These are phyloP conservation scores for Aeoliscus strigatus DNA, from an alignment of 2,797 vertebrate species.

Conservation along the genomic window DNA sequence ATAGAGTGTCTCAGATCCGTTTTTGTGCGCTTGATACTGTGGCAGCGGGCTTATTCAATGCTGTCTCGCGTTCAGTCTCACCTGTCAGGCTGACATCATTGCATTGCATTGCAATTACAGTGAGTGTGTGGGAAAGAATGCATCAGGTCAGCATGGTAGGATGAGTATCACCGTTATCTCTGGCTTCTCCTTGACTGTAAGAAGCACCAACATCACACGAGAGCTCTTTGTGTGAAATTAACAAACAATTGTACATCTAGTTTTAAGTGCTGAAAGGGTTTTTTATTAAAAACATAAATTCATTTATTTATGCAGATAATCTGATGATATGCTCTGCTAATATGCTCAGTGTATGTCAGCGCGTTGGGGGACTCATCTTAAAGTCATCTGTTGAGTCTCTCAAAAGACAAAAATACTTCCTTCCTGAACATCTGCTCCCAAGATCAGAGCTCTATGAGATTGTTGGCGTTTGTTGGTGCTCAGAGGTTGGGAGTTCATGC, in stretches of 20 bases:
- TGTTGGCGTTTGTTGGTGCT: constrained; percentile 65
- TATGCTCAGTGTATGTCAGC: constrained; percentile 18
- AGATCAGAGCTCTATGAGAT: constrained; percentile 65
- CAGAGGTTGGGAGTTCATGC: constrained; percentile 56
- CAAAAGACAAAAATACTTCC: constrained; percentile 49
- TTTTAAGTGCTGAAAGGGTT: too few species aligned
- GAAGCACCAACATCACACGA: not conserved
- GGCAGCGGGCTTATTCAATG: constrained; percentile 70
- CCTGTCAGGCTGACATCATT: constrained; percentile 73
- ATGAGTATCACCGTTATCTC: constrained; percentile 33
- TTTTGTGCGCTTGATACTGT: constrained; percentile 66
- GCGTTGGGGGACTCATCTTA: constrained; percentile 32
- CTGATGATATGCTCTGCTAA: too few species aligned
- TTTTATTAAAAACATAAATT: too few species aligned
- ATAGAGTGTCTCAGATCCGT: constrained; percentile 73
- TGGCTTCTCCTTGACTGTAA: constrained; percentile 27
- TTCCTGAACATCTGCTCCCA: constrained; percentile 77
- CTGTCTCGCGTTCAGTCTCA: constrained; percentile 68
- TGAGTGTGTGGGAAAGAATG: constrained; percentile 61
- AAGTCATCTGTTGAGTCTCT: constrained; percentile 50
- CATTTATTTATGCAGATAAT: too few species aligned
- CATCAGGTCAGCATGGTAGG: constrained; percentile 21
- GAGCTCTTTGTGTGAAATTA: not conserved
- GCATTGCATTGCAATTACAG: constrained; percentile 71
- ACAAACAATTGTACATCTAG: not conserved